Conservation (phyloP, 2,888 invertebrate species). For the Pycnomerus fuliginosus region DNA sequence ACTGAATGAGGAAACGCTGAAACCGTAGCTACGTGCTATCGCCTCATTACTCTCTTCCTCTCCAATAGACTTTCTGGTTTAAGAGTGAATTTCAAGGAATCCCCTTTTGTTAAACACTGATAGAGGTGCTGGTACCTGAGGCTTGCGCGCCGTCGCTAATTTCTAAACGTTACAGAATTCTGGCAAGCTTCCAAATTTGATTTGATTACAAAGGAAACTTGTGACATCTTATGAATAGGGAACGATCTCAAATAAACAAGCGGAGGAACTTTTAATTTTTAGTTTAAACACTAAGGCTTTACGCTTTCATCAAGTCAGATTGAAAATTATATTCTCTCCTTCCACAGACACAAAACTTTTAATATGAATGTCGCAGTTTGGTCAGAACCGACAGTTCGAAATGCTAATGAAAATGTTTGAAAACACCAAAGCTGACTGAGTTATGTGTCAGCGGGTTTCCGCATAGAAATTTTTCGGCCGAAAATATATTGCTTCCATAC, state of each 20-base stretch:
- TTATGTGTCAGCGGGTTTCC: slow-evolving; percentile 34
- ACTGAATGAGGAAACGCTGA: slow-evolving; percentile 19
- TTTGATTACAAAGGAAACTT: slow-evolving; percentile 14
- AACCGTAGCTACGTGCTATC: slow-evolving; percentile 21
- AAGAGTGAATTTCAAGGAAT: slow-evolving; percentile 19
- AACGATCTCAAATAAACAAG: slow-evolving; percentile 10
- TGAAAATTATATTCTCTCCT: slow-evolving; percentile 30
- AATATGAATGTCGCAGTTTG: slow-evolving; percentile 31
- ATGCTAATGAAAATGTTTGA: slow-evolving; percentile 37
- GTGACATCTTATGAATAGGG: slow-evolving; percentile 17
- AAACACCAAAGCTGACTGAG: slow-evolving; percentile 31
- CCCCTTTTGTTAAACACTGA: slow-evolving; percentile 17
- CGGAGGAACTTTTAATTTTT: slow-evolving; percentile 13
- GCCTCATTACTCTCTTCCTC: slow-evolving; percentile 22
- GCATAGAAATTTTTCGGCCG: slow-evolving; percentile 29
- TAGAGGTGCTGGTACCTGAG: slow-evolving; percentile 11
- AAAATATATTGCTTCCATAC: slow-evolving; percentile 30
- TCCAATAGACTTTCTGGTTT: slow-evolving; percentile 16
- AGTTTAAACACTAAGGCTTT: slow-evolving; percentile 13
- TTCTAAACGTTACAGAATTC: background rate
- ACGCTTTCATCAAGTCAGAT: slow-evolving; percentile 17
- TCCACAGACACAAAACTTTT: slow-evolving; percentile 28
- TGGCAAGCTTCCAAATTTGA: slow-evolving; percentile 3
- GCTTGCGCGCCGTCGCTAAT: background rate
- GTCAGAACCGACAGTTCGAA: slow-evolving; percentile 28